Evolutionary conservation across 2,797 vertebrate species (phyloP).

Genomic region (Pangasius mekongensis): DNA sequence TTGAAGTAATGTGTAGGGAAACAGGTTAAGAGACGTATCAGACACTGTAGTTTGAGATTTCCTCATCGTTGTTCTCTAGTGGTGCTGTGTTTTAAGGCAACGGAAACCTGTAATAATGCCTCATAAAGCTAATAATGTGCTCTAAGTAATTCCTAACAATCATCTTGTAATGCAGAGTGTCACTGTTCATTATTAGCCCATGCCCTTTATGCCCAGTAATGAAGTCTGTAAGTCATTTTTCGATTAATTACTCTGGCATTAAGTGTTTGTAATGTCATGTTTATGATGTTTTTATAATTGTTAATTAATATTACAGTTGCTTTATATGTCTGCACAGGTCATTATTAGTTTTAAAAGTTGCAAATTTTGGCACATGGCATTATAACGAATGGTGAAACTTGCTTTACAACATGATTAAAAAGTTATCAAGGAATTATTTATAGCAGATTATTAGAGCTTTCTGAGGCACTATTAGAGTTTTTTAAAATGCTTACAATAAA

Average conservation of each 20-base stretch:
- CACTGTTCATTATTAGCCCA: not conserved
- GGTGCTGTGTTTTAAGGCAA: not conserved
- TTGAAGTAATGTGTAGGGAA: conserved; percentile 65
- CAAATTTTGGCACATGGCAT: not conserved
- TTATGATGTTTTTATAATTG: not conserved
- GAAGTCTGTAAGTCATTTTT: not conserved
- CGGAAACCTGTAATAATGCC: not conserved
- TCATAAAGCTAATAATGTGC: not conserved
- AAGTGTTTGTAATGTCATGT: not conserved
- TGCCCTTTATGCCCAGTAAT: not conserved
- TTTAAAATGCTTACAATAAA: not conserved
- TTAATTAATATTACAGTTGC: not conserved
- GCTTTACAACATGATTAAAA: not conserved
- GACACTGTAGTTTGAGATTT: conserved; percentile 53
- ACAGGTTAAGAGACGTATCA: conserved; percentile 63
- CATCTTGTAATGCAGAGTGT: not conserved
- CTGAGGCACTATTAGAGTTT: not conserved
- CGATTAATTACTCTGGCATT: not conserved
- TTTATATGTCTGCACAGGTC: not conserved
- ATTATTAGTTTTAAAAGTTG: not conserved
- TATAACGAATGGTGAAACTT: not conserved
- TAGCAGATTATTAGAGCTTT: not conserved
- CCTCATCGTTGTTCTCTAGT: conserved; percentile 8
- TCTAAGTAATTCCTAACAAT: not conserved
- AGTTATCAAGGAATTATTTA: not conserved